Conservation (phyloP, 2,888 invertebrate species). For the Nomada hirtipes region DNA sequence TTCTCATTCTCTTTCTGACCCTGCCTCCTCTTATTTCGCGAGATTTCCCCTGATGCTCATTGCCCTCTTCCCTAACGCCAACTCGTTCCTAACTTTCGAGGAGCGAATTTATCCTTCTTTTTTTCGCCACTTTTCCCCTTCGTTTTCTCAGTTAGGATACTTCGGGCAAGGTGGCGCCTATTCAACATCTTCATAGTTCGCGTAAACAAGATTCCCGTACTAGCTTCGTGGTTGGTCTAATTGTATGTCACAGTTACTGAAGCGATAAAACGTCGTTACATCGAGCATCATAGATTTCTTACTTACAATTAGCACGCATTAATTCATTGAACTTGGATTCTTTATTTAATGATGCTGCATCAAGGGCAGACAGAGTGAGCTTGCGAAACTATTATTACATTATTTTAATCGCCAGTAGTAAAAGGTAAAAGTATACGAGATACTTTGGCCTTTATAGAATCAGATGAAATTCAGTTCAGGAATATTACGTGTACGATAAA, state of each 20-base stretch:
- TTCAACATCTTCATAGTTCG: constrained; percentile 44
- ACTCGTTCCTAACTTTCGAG: constrained; percentile 73
- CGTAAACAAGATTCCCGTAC: constrained; percentile 31
- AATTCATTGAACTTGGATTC: neutral
- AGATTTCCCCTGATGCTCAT: constrained; percentile 81
- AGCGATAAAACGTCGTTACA: neutral
- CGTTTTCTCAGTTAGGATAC: constrained; percentile 58
- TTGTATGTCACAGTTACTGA: neutral
- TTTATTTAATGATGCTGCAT: no score
- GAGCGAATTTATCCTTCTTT: constrained; percentile 64
- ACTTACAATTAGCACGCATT: no score
- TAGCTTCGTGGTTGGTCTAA: constrained; percentile 28
- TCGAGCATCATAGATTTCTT: neutral
- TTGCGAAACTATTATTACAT: neutral
- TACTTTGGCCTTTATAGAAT: no score
- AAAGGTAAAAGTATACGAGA: no score
- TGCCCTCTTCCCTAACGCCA: constrained; percentile 72
- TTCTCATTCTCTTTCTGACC: constrained; percentile 44
- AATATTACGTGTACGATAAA: no score
- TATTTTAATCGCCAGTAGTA: neutral
- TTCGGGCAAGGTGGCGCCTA: constrained; percentile 47
- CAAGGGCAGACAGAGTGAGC: no score
- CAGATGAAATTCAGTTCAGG: no score
- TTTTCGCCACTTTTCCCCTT: constrained; percentile 16
- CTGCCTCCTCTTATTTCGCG: constrained; percentile 76